Percentiles rank a stretch among this genome's conserved stretches.
phyloP scores from a whole-genome alignment of 2,888 invertebrate species.

The Sminthurides aquaticus region DNA sequence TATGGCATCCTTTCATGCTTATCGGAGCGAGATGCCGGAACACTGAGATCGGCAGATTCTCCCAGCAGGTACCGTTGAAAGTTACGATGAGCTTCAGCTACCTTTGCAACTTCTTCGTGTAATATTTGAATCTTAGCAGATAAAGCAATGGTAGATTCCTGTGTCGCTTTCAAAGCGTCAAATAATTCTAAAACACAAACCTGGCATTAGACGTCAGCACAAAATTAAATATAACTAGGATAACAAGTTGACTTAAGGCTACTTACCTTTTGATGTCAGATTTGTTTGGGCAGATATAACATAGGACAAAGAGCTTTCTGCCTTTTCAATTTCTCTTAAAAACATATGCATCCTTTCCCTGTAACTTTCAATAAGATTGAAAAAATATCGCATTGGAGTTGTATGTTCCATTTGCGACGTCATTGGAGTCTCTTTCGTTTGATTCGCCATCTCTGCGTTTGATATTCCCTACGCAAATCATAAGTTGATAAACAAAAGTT shows the following conservation, averaged over 20 bases:
- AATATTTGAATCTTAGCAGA: slow-evolving; percentile 24
- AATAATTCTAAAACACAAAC: slow-evolving; percentile 17
- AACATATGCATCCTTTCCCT: slow-evolving; percentile 12
- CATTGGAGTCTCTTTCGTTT: slow-evolving; percentile 22
- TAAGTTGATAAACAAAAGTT: no score
- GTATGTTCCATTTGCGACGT: slow-evolving; percentile 18
- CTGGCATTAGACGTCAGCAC: neutral
- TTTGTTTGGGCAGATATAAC: slow-evolving; percentile 15
- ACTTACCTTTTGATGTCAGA: slow-evolving; percentile 17
- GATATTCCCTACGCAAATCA: slow-evolving; percentile 14
- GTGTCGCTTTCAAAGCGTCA: slow-evolving; percentile 20
- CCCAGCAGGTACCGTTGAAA: slow-evolving; percentile 22
- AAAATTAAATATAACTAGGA: neutral
- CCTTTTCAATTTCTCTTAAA: slow-evolving; percentile 20
- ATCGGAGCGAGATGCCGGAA: neutral
- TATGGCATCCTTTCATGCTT: neutral
- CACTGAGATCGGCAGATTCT: slow-evolving; percentile 7
- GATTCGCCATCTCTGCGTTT: slow-evolving; percentile 24
- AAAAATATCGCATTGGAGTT: slow-evolving; percentile 15
- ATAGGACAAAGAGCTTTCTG: slow-evolving; percentile 15
- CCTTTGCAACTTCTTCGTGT: slow-evolving; percentile 20
- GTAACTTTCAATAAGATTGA: slow-evolving; percentile 11
- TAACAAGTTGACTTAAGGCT: neutral
- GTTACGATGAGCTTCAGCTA: slow-evolving; percentile 16
- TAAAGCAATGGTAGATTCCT: slow-evolving; percentile 20